A percentile compares a stretch with the other conserved stretches of the same genome.
phyloP scores from a whole-genome alignment of 2,113 vertebrate genomes.

The Scytalopus superciliaris region DNA sequence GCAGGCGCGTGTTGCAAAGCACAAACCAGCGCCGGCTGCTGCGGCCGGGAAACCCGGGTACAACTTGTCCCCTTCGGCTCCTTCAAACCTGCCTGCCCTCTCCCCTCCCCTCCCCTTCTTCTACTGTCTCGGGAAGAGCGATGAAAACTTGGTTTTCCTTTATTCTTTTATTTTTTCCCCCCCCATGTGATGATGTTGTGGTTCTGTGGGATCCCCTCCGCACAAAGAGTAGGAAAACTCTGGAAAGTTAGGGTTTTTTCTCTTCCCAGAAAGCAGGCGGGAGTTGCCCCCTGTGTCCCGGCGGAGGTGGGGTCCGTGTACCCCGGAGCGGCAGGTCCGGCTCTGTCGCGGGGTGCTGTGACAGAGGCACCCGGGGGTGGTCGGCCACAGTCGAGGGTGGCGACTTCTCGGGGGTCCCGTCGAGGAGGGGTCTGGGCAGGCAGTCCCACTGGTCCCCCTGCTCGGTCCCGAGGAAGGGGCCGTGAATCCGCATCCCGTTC shows the following conservation, averaged over 20 bases:
- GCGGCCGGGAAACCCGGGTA: not conserved
- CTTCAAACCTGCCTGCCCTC: not conserved
- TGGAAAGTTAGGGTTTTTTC: not conserved
- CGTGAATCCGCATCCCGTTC: fast-evolving
- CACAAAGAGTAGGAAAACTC: not conserved
- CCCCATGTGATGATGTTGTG: too few species aligned
- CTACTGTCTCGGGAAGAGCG: not conserved
- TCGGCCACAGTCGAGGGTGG: not conserved
- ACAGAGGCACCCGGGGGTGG: not conserved
- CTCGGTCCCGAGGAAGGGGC: not conserved
- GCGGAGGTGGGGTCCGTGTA: fast-evolving
- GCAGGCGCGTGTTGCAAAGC: conserved; percentile 23
- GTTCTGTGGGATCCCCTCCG: not conserved
- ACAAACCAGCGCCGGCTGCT: not conserved
- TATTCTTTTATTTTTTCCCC: fast-evolving
- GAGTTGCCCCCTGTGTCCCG: not conserved
- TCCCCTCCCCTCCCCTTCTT: not conserved
- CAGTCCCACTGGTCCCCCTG: not conserved
- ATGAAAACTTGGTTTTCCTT: not conserved
- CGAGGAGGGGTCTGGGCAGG: not conserved
- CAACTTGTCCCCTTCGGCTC: not conserved
- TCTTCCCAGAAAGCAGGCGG: not conserved
- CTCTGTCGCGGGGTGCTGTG: not conserved
- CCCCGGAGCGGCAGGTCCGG: not conserved
- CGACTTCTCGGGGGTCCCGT: not conserved